Evolutionary conservation across 2,888 invertebrate genomes (phyloP).

Genomic region (Thymelicus lineola): DNA sequence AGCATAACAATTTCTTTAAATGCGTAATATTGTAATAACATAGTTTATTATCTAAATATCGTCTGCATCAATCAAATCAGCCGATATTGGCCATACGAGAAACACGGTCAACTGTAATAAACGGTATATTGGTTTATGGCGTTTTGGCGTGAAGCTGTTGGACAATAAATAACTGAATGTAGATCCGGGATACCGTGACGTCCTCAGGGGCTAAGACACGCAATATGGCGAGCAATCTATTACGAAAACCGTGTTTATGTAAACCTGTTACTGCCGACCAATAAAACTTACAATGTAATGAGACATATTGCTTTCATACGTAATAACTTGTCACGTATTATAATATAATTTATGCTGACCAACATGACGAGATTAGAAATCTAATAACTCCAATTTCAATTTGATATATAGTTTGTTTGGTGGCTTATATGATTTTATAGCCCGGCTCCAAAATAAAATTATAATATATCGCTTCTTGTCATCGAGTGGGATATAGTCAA

Average conservation of each 20-base stretch:
- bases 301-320: slow-evolving; percentile 11
- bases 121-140: slow-evolving; percentile 53
- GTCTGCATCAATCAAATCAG: slow-evolving; percentile 10
- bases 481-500: too few relatives aligned
- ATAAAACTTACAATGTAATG: slow-evolving; percentile 2
- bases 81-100: slow-evolving; percentile 39
- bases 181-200: slow-evolving; percentile 60
- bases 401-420: too few relatives aligned
- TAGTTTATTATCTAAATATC: slow-evolving; percentile 12
- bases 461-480: too few relatives aligned
- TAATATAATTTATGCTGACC: not conserved
- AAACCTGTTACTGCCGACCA: not conserved
- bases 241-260: slow-evolving; percentile 55
- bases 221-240: slow-evolving; percentile 52
- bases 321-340: not conserved
- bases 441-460: too few relatives aligned
- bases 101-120: slow-evolving; percentile 53
- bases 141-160: slow-evolving; percentile 48
- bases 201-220: slow-evolving; percentile 53
- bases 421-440: too few relatives aligned
- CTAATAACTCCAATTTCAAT: not conserved
- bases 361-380: not conserved
- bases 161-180: slow-evolving; percentile 63
- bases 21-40: slow-evolving; percentile 2
- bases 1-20: not conserved